Evolutionary conservation across 2,113 vertebrate species (phyloP).

Genomic region (Albula goreensis): DNA sequence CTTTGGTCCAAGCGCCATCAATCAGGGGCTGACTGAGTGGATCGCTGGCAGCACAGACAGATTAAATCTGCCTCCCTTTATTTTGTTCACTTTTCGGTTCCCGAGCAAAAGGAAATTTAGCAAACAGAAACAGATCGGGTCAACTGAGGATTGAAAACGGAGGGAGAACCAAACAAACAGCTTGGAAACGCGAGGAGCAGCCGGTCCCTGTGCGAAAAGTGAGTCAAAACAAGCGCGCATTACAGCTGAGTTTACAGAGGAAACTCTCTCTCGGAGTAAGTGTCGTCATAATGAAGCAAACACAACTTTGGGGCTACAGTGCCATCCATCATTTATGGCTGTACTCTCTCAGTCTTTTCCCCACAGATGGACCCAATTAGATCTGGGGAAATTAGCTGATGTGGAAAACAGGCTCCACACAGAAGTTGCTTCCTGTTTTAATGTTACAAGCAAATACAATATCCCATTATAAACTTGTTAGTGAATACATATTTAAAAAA

Average conservation of each 20-base stretch:
- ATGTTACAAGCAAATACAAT: background rate
- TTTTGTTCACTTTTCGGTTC: background rate
- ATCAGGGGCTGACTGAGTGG: background rate
- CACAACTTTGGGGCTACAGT: slow-evolving; percentile 11
- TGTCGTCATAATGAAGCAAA: background rate
- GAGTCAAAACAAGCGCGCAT: background rate
- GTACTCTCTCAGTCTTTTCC: background rate
- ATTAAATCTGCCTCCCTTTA: background rate
- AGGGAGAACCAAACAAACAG: background rate
- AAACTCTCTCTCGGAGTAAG: background rate
- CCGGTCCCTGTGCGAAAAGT: background rate
- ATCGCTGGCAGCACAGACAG: background rate
- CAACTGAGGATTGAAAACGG: background rate
- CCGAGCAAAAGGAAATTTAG: background rate
- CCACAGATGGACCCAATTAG: slow-evolving; percentile 26
- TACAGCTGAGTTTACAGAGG: background rate
- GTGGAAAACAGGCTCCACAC: background rate
- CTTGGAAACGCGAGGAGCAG: background rate
- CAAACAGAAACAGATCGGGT: background rate
- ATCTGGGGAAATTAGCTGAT: background rate
- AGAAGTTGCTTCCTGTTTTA: slow-evolving; percentile 3
- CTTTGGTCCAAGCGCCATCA: background rate
- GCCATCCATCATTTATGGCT: slow-evolving; percentile 12
- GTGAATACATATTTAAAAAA: background rate
- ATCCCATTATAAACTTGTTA: background rate